Evolutionary conservation across 2,888 invertebrate species (phyloP).

Genomic region (Sinhomidia bicolor): DNA sequence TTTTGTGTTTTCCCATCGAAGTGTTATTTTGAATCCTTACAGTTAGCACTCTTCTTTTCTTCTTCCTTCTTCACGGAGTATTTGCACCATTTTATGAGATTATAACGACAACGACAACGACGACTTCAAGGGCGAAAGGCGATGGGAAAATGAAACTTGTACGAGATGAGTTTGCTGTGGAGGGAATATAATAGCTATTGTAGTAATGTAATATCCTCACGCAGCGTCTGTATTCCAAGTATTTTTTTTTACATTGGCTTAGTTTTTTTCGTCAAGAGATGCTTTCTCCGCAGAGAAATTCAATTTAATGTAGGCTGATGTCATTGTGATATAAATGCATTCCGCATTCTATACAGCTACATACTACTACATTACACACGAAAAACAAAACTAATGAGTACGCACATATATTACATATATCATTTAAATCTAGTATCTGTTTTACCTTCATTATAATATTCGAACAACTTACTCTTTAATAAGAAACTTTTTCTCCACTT

Average conservation of each 20-base stretch:
- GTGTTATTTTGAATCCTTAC: conserved; percentile 5
- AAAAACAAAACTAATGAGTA: too few species aligned
- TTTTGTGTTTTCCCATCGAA: conserved; percentile 18
- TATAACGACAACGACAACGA: neutral
- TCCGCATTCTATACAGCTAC: neutral
- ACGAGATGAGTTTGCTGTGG: neutral
- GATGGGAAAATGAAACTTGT: neutral
- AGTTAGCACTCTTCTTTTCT: neutral
- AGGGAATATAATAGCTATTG: neutral
- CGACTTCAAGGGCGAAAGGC: conserved; percentile 8
- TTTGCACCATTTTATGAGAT: conserved; percentile 35
- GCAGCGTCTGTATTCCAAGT: neutral
- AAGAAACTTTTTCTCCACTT: too few species aligned
- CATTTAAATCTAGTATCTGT: too few species aligned
- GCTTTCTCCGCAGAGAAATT: conserved; percentile 12
- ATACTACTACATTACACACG: too few species aligned
- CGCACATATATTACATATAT: too few species aligned
- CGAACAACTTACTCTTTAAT: too few species aligned
- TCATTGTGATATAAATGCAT: neutral
- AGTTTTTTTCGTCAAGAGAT: neutral
- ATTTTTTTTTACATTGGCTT: conserved; percentile 28
- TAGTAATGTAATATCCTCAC: neutral
- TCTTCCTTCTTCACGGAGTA: neutral
- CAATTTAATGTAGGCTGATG: conserved; percentile 13
- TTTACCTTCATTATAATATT: too few species aligned